Percentiles rank a stretch among this genome's conserved stretches.
Evolutionary conservation across 2,888 invertebrate genomes (phyloP).

Genomic region (Habroteleia sp.): DNA sequence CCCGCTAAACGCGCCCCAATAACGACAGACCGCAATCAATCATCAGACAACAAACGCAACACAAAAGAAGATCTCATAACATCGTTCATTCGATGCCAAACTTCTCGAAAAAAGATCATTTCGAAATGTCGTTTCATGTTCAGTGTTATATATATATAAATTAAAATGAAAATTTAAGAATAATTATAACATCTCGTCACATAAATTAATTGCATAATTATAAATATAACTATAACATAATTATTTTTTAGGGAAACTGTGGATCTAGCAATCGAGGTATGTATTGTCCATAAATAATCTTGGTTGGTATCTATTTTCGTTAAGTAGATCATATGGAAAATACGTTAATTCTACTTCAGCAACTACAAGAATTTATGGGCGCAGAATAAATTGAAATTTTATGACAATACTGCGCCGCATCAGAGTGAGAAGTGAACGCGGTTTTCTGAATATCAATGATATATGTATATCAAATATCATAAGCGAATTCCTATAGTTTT

Average conservation of each 20-base stretch:
- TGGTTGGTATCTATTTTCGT: conserved; percentile 18
- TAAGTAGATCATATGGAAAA: conserved; percentile 11
- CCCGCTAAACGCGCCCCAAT: conserved; percentile 17
- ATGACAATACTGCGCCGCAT: conserved; percentile 20
- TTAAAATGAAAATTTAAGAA: conserved; percentile 1
- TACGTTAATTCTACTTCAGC: conserved; percentile 20
- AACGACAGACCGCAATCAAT: conserved; percentile 30
- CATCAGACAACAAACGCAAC: conserved; percentile 25
- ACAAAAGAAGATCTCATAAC: conserved; percentile 30
- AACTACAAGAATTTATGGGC: conserved; percentile 21
- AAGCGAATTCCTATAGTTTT: neutral
- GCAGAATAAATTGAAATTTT: conserved; percentile 28
- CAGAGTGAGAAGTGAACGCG: neutral
- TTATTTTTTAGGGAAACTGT: too few species aligned
- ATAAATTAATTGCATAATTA: too few species aligned
- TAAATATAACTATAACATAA: too few species aligned
- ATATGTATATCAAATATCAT: conserved; percentile 12
- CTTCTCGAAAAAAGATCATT: neutral
- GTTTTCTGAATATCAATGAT: conserved; percentile 10
- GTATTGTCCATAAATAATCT: conserved; percentile 4
- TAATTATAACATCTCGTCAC: too few species aligned
- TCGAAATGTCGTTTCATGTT: conserved; percentile 13
- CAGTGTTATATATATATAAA: neutral
- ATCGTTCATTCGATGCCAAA: conserved; percentile 35
- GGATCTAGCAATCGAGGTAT: too few species aligned